These are phyloP conservation scores for Bombylius major DNA, from an alignment of 2,888 invertebrate genomes.

Conservation along the genomic window DNA sequence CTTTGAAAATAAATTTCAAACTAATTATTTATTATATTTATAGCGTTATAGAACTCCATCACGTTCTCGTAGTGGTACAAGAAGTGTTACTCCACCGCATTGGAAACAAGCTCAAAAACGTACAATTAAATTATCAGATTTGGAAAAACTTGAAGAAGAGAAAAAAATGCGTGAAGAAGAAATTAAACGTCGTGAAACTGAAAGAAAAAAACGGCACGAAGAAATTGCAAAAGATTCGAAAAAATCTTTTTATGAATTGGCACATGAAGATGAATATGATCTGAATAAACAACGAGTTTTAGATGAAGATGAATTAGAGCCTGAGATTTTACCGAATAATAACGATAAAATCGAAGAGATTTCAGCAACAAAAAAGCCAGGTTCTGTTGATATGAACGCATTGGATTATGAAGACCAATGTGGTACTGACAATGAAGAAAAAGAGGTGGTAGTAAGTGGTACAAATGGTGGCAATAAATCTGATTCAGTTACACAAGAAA, in stretches of 20 bases:
- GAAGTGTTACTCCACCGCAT: slow-evolving; percentile 86
- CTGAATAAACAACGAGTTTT: slow-evolving; percentile 27
- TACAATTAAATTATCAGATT: slow-evolving; percentile 69
- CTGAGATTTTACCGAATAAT: slow-evolving; percentile 17
- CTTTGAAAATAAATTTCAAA: neutral
- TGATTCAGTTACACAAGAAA: slow-evolving; percentile 38
- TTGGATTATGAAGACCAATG: slow-evolving; percentile 56
- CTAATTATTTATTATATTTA: slow-evolving; percentile 3
- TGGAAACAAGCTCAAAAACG: slow-evolving; percentile 83
- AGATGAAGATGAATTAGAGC: slow-evolving; percentile 40
- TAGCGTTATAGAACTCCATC: slow-evolving; percentile 81
- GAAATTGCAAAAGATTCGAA: slow-evolving; percentile 38
- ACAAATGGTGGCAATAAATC: slow-evolving; percentile 23
- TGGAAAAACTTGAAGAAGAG: slow-evolving; percentile 61
- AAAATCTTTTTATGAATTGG: slow-evolving; percentile 35
- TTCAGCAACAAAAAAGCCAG: slow-evolving; percentile 6
- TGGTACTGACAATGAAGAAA: slow-evolving; percentile 39
- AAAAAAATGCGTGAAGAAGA: slow-evolving; percentile 47
- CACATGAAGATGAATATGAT: slow-evolving; percentile 37
- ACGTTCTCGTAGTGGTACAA: slow-evolving; percentile 57
- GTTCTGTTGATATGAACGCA: slow-evolving; percentile 54
- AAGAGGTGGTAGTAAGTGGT: slow-evolving; percentile 4
- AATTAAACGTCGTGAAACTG: slow-evolving; percentile 40
- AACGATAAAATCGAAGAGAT: slow-evolving; percentile 11
- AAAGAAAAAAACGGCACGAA: slow-evolving; percentile 42